These are phyloP conservation scores for Trididemnum miniatum DNA, from an alignment of 23 tunicate species.

Conservation along the genomic window DNA sequence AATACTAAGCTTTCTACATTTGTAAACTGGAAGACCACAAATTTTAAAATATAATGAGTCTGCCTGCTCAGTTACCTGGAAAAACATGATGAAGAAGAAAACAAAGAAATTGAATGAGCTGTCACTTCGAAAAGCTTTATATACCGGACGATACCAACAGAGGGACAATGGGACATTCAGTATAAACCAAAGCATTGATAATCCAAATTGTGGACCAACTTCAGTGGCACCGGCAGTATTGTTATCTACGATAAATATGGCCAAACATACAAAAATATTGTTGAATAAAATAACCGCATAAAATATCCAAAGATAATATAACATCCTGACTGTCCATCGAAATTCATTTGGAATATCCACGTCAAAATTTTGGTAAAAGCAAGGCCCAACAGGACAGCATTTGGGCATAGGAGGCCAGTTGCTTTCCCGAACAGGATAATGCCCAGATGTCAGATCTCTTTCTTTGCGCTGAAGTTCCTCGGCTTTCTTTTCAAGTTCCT, in stretches of 20 bases:
- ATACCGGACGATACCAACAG: conserved; percentile 98
- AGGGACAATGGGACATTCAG: conserved; percentile 75
- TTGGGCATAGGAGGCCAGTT: conserved; percentile 98
- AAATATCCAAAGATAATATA: conserved; percentile 94
- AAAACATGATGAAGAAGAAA: conserved; percentile 95
- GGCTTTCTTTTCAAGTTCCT: conserved; percentile 92
- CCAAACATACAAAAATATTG: conserved; percentile 66
- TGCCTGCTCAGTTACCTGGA: conserved; percentile 86
- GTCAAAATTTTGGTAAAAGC: conserved; percentile 93
- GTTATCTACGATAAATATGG: conserved; percentile 31
- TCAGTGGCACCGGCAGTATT: background rate
- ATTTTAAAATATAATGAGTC: too few relatives aligned
- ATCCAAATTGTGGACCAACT: conserved; percentile 71
- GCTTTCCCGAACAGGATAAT: conserved; percentile 47
- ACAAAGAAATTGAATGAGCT: conserved; percentile 95
- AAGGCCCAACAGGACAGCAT: conserved; percentile 92
- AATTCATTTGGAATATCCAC: conserved; percentile 90
- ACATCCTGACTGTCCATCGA: conserved; percentile 67
- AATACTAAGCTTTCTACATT: too few relatives aligned
- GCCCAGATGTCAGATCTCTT: conserved; percentile 46
- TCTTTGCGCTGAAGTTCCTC: conserved; percentile 87
- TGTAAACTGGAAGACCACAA: too few relatives aligned
- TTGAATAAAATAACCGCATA: conserved; percentile 55
- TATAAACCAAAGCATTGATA: conserved; percentile 88
- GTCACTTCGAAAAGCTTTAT: conserved; percentile 94